Conservation (phyloP, 2,797 vertebrate species). For the Eptatretus atami region DNA sequence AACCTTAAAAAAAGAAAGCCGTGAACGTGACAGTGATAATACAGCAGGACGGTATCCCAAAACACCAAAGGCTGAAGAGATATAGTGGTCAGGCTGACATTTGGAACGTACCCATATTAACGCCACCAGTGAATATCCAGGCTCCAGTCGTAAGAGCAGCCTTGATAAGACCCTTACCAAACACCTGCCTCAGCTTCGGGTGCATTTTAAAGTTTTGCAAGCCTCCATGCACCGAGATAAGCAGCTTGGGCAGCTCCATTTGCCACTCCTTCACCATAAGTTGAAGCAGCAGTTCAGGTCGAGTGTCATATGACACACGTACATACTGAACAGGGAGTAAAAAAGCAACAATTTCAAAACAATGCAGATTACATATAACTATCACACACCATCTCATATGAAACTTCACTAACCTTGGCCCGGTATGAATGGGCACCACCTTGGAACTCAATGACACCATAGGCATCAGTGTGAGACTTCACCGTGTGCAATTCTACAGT, state of each 20-base stretch:
- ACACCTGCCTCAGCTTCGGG: conserved; percentile 74
- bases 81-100: too few species aligned
- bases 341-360: neutral
- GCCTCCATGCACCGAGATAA: conserved; percentile 87
- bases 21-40: too few species aligned
- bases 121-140: conserved; percentile 93
- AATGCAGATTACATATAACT: too few species aligned
- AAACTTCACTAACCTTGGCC: conserved; percentile 37
- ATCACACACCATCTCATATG: too few species aligned
- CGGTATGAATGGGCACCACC: conserved; percentile 93
- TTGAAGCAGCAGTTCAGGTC: conserved; percentile 53
- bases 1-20: too few species aligned
- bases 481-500: conserved; percentile 90
- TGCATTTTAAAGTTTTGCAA: conserved; percentile 96
- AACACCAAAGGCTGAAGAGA: too few species aligned
- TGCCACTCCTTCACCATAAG: conserved; percentile 95
- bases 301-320: conserved; percentile 55
- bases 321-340: conserved; percentile 28
- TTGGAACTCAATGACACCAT: conserved; percentile 92
- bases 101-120: conserved; percentile 44
- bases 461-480: conserved; percentile 64
- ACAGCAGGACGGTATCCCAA: too few species aligned
- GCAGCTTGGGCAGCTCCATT: conserved; percentile 92
- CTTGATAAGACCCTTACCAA: conserved; percentile 94
- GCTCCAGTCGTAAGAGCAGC: conserved; percentile 91